Conservation (phyloP, 1,140 invertebrate species). For the Saccostrea echinata region DNA sequence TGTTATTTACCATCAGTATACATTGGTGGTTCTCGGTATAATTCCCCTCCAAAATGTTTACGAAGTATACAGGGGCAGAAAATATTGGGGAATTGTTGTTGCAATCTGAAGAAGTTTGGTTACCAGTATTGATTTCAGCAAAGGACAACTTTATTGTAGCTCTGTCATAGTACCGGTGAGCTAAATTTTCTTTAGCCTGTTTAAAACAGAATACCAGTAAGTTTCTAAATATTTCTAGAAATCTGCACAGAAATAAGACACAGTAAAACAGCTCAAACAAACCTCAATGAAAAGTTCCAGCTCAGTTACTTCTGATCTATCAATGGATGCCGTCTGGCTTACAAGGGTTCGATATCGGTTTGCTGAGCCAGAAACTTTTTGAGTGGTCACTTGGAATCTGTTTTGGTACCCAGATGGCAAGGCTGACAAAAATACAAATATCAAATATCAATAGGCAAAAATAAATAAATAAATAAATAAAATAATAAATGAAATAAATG, state of each 20-base stretch:
- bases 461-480: too few relatives aligned
- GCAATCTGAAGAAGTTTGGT: conserved; percentile 58
- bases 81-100: conserved; percentile 49
- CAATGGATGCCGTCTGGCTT: conserved; percentile 50
- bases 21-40: neutral
- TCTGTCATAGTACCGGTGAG: neutral
- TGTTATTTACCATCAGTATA: neutral
- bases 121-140: conserved; percentile 43
- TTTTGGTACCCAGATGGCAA: conserved; percentile 50
- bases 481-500: too few relatives aligned
- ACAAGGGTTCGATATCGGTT: conserved; percentile 52
- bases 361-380: conserved; percentile 7
- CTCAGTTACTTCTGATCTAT: conserved; percentile 32
- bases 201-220: neutral
- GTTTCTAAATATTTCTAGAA: neutral
- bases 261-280: neutral
- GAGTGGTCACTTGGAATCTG: conserved; percentile 41
- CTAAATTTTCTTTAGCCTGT: neutral
- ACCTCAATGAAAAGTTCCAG: conserved; percentile 50
- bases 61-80: neutral
- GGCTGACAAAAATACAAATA: conserved; percentile 33
- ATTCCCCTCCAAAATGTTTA: neutral
- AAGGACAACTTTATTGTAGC: conserved; percentile 59
- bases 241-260: too few relatives aligned
- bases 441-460: too few relatives aligned